These are phyloP conservation scores for Chesias legatella DNA, from an alignment of 2,888 invertebrate species.

Conservation along the genomic window DNA sequence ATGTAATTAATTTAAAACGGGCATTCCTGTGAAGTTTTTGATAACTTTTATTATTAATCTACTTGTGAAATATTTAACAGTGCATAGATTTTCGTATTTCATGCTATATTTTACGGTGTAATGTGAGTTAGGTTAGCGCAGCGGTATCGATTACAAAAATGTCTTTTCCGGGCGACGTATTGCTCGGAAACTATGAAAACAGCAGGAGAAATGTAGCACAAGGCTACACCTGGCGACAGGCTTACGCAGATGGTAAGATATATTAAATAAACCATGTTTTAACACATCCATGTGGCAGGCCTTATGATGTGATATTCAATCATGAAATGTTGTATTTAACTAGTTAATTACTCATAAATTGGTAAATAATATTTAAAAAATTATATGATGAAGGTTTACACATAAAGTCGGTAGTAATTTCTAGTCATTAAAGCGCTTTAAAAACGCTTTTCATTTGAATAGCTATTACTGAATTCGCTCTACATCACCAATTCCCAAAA, in stretches of 20 bases:
- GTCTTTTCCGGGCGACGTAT: conserved; percentile 57
- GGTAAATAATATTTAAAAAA: too few species aligned
- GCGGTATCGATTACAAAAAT: conserved; percentile 45
- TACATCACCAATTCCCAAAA: too few species aligned
- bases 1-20: too few species aligned
- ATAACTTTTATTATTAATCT: neutral
- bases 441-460: too few species aligned
- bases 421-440: too few species aligned
- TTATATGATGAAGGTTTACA: too few species aligned
- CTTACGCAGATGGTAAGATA: conserved; percentile 58
- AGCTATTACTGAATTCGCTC: too few species aligned
- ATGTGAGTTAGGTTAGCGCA: conserved; percentile 45
- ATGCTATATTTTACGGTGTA: conserved; percentile 23
- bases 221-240: conserved; percentile 47
- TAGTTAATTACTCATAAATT: too few species aligned
- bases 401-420: too few species aligned
- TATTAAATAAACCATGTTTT: conserved; percentile 10
- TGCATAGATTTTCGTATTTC: neutral
- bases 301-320: neutral
- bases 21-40: too few species aligned
- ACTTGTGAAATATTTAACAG: too few species aligned
- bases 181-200: conserved; percentile 40
- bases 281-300: neutral
- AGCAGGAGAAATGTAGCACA: conserved; percentile 36
- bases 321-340: neutral